Percentiles rank a stretch among this genome's conserved stretches.
These are phyloP conservation scores for Patagioenas fasciata DNA, from an alignment of 2,113 vertebrate species.

Conservation along the genomic window DNA sequence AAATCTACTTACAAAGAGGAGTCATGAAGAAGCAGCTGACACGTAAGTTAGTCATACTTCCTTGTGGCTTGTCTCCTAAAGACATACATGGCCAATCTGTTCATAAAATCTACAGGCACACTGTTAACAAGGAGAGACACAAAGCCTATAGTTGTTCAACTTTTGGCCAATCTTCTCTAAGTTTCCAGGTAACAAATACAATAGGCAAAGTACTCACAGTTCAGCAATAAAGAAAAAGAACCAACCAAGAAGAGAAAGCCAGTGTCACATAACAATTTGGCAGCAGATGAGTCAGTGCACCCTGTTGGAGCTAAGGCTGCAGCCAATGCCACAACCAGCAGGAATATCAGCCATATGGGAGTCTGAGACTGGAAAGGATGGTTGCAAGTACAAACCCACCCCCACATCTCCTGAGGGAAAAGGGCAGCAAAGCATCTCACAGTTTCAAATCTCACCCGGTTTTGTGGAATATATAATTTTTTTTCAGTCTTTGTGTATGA, in stretches of 20 bases:
- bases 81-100: slow-evolving; percentile 30
- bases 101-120: neutral
- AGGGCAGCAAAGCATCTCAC: neutral
- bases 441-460: neutral
- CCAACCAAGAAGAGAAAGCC: neutral
- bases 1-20: neutral
- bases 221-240: neutral
- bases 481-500: neutral
- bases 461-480: neutral
- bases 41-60: slow-evolving; percentile 53
- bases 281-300: slow-evolving; percentile 6
- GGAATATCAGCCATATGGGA: slow-evolving; percentile 37
- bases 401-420: slow-evolving; percentile 43
- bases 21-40: slow-evolving; percentile 33
- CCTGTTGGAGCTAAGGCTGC: slow-evolving; percentile 8
- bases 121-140: neutral
- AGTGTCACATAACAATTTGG: neutral
- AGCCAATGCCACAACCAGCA: slow-evolving; percentile 14
- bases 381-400: slow-evolving; percentile 35
- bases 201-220: neutral
- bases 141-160: neutral
- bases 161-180: neutral
- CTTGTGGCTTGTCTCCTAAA: slow-evolving; percentile 26
- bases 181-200: neutral
- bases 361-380: slow-evolving; percentile 29